Evolutionary conservation across 2,113 vertebrate species (phyloP).

Genomic region (Mobula hypostoma): DNA sequence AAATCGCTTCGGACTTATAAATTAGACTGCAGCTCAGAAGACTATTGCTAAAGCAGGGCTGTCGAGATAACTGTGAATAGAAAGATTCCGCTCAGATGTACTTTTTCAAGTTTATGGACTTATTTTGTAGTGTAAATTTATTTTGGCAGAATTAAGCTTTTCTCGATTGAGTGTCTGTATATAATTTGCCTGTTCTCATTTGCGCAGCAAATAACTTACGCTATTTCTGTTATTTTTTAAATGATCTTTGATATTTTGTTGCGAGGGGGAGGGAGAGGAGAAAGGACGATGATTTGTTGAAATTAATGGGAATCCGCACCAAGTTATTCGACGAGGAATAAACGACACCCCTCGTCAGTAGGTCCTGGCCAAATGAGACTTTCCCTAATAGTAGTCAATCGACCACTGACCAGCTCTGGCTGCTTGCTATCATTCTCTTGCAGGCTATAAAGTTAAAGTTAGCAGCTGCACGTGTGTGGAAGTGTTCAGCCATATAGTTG

Average conservation of each 20-base stretch:
- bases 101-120: constrained; percentile 52
- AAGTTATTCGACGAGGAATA: too few relatives aligned
- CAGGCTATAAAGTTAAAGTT: neutral
- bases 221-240: constrained; percentile 38
- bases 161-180: constrained; percentile 47
- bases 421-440: neutral
- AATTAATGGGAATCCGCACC: constrained; percentile 46
- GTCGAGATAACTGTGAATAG: neutral
- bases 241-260: constrained; percentile 45
- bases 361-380: neutral
- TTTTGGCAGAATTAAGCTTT: constrained; percentile 51
- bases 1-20: neutral
- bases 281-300: constrained; percentile 55
- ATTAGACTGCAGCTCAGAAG: neutral
- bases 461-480: neutral
- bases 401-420: neutral
- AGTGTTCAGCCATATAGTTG: neutral
- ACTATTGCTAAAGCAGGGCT: constrained; percentile 26
- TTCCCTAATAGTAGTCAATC: neutral
- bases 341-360: neutral
- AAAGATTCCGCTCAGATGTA: constrained; percentile 45
- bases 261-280: constrained; percentile 35
- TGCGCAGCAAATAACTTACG: constrained; percentile 42
- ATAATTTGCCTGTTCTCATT: constrained; percentile 50
- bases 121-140: constrained; percentile 52